phyloP scores from a whole-genome alignment of 2,113 vertebrate species.

The Oenanthe melanoleuca region DNA sequence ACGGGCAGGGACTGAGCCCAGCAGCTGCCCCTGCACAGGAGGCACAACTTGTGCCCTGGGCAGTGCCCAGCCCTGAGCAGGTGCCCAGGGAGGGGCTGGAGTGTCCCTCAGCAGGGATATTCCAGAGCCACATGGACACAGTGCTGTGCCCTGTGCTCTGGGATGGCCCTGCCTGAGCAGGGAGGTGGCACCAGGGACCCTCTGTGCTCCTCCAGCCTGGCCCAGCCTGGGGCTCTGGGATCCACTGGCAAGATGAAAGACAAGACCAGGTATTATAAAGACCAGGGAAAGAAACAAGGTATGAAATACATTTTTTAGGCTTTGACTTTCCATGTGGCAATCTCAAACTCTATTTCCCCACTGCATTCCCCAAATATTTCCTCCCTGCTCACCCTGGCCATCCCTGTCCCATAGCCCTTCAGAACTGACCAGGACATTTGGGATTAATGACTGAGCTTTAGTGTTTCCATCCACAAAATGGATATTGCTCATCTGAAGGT shows the following conservation, averaged over 20 bases:
- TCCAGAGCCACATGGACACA: too few species aligned
- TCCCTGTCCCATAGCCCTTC: neutral
- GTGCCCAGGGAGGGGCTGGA: too few species aligned
- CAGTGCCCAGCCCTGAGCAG: too few species aligned
- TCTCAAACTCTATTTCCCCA: neutral
- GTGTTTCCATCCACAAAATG: neutral
- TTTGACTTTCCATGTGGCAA: neutral
- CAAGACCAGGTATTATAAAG: neutral
- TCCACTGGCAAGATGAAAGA: neutral
- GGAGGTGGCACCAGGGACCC: neutral
- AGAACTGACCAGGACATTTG: neutral
- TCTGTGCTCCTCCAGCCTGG: neutral
- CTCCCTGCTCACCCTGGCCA: accelerated
- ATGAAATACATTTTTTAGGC: neutral
- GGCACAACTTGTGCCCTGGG: too few species aligned
- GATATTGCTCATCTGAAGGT: slow-evolving; percentile 9
- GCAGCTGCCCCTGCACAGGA: too few species aligned
- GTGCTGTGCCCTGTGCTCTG: neutral
- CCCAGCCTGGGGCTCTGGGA: neutral
- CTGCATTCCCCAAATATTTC: neutral
- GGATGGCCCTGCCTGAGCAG: neutral
- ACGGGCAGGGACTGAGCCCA: too few species aligned
- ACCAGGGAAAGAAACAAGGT: neutral
- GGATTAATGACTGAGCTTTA: neutral
- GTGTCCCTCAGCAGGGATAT: too few species aligned